Percentiles rank a stretch among this genome's conserved stretches.
Evolutionary conservation across 2,113 vertebrate species (phyloP).

Genomic region (Chaetodon auriga): DNA sequence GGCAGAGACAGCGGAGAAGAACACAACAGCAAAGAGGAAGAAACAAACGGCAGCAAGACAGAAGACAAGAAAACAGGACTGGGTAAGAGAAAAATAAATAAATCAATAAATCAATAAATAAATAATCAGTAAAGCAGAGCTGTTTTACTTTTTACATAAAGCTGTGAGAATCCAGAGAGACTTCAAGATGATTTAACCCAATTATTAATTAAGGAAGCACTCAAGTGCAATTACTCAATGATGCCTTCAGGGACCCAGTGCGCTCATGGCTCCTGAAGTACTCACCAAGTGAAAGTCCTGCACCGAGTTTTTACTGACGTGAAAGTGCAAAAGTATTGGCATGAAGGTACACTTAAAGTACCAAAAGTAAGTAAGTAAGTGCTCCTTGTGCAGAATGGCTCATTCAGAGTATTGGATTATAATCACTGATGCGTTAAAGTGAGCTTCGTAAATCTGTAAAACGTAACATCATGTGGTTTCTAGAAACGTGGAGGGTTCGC

Average conservation of each 20-base stretch:
- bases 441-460: not conserved
- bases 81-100: slow-evolving; percentile 31
- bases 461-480: not conserved
- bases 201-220: not conserved
- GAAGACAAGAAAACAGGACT: slow-evolving; percentile 20
- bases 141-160: not conserved
- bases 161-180: not conserved
- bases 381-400: not conserved
- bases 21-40: not conserved
- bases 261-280: not conserved
- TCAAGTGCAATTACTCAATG: slow-evolving; percentile 4
- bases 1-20: slow-evolving; percentile 6
- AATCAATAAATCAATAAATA: too few species aligned
- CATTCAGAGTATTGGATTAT: not conserved
- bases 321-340: not conserved
- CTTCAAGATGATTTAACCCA: not conserved
- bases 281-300: not conserved
- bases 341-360: not conserved
- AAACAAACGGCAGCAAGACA: not conserved
- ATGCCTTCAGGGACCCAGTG: slow-evolving; percentile 36
- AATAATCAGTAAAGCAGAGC: not conserved
- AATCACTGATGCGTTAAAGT: not conserved
- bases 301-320: not conserved
- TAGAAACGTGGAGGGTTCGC: not conserved
- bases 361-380: not conserved